Base-by-base conservation (phyloP, 2,888 invertebrate species). In the Cataglyphis albicans region DNA sequence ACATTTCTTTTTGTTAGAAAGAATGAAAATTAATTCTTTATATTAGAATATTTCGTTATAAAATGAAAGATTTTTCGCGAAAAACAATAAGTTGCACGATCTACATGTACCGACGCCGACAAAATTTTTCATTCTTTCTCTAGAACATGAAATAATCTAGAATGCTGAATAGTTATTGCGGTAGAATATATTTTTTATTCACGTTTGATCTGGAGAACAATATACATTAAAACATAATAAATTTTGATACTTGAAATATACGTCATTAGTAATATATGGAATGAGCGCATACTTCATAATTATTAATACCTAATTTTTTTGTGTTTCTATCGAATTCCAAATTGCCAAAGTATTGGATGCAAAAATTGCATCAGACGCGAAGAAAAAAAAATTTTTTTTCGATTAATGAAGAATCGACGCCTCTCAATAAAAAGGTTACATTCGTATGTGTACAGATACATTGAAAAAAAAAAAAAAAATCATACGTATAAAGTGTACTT, bases 391-490 rank as follows among this genome's bases (percentile, higher is more conserved):
- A 7, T 18, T 48, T 18, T 52, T 1, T 1, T 0, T 38, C 10
- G 65, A 0, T 55, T 29, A 55, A 52, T 38, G 7, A 25, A 32
- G 7, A 75, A 6, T 52, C 21, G 21, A 18, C 15, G 7, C 3
- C 2, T 21, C 25, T 25, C 18, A n/a, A 44, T 21, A 21, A 72
- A 64, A 64, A 29, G 2, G 59, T 32, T 32, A 32, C 44, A 41
- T 59, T 21, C 2, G 3, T 12, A 21, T 32, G 21, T 44, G 21
- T 44, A 21, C n/a, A 29, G n/a, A 68, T 41, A 41, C n/a, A 70
- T 41, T 76, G n/a, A 29, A 15, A 25, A 32, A 32, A 32, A 32
- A 32, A 67, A 76, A 57, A 18, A 57, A 67, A 76, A 57, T 57
- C 18, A 12, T 15, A 25, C 12, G 3, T 59, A 21, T 32, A 15